Evolutionary conservation across 2,113 vertebrate genomes (phyloP).

Genomic region (Turnix velox): DNA sequence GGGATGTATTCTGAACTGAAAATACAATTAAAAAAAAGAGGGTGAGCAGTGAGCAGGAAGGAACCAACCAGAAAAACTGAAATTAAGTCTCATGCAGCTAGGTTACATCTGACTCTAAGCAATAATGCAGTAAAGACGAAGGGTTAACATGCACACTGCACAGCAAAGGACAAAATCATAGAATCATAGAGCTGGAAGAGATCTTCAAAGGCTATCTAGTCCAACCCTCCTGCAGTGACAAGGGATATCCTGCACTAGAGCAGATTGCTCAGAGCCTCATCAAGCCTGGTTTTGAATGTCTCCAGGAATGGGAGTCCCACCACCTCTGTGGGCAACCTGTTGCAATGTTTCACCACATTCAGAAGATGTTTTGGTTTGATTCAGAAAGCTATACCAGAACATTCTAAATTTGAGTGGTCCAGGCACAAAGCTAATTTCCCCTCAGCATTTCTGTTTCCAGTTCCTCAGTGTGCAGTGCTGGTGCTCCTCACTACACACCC

Average conservation of each 20-base stretch:
- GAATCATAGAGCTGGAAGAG: no score
- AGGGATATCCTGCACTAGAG: no score
- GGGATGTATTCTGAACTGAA: neutral
- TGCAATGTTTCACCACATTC: no score
- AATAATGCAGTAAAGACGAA: neutral
- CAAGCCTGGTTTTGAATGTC: no score
- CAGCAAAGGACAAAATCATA: neutral
- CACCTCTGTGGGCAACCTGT: no score
- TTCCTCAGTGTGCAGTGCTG: fast-evolving
- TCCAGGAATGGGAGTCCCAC: no score
- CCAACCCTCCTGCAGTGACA: no score
- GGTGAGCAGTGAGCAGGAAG: neutral
- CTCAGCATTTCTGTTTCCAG: neutral
- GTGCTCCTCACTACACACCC: fast-evolving
- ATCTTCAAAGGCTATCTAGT: no score
- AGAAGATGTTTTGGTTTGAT: neutral
- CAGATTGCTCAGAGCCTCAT: no score
- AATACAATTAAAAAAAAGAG: fast-evolving
- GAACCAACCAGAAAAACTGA: neutral
- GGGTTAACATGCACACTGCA: neutral
- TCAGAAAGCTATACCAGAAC: neutral
- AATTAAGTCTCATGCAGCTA: neutral
- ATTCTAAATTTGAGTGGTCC: neutral
- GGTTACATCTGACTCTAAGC: neutral
- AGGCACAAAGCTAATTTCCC: neutral